These are phyloP conservation scores for Brenthis daphne DNA, from an alignment of 2,888 invertebrate genomes.

Conservation along the genomic window DNA sequence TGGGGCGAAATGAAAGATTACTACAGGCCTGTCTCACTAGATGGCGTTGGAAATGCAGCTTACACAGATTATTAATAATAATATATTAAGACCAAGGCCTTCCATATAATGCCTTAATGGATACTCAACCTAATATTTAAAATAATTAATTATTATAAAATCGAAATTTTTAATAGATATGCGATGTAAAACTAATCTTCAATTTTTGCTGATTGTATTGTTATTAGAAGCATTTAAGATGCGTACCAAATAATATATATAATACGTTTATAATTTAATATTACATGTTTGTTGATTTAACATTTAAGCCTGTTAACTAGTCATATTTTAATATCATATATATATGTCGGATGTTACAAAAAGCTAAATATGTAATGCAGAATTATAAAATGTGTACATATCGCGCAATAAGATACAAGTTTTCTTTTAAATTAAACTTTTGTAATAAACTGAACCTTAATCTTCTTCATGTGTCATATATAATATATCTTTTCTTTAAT, in stretches of 20 bases:
- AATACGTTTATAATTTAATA: constrained; percentile 24
- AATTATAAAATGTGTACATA: too few relatives aligned
- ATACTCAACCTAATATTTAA: constrained; percentile 23
- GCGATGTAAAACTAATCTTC: constrained; percentile 25
- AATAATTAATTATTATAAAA: constrained; percentile 3
- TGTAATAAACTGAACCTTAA: too few relatives aligned
- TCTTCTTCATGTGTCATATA: too few relatives aligned
- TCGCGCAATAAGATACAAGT: too few relatives aligned
- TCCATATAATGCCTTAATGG: constrained; percentile 4
- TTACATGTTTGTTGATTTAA: constrained; percentile 23
- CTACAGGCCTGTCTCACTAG: constrained; percentile 89
- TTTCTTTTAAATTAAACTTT: too few relatives aligned
- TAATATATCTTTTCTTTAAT: too few relatives aligned
- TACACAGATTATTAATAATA: constrained; percentile 79
- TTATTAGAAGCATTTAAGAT: constrained; percentile 31
- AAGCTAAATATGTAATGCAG: too few relatives aligned
- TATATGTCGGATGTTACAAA: neutral
- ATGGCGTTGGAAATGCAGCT: constrained; percentile 72
- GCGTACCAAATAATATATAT: constrained; percentile 25
- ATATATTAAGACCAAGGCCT: constrained; percentile 4
- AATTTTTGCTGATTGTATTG: constrained; percentile 20
- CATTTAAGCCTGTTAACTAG: constrained; percentile 32
- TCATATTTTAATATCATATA: constrained; percentile 26
- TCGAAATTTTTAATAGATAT: constrained; percentile 28
- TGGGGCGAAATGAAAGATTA: constrained; percentile 87